A percentile compares a stretch with the other conserved stretches of the same genome.
Evolutionary conservation across 1,140 invertebrate species (phyloP).

Genomic region (Zaprionus lachaisei): DNA sequence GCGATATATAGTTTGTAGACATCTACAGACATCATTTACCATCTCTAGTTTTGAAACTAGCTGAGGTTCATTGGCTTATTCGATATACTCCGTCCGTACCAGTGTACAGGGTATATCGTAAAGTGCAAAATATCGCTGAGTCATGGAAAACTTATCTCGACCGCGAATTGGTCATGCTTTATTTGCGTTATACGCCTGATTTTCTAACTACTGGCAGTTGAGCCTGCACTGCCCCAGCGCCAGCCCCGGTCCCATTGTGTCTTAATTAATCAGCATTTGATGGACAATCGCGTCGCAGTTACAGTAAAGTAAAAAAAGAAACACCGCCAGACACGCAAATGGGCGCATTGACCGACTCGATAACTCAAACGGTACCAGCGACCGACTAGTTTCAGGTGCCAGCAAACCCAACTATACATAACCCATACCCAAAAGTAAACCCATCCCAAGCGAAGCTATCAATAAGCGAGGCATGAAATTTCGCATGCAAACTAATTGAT

Average conservation of each 20-base stretch:
- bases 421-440: not conserved
- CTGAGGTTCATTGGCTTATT: not conserved
- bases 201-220: not conserved
- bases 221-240: not conserved
- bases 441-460: constrained; percentile 3
- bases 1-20: no score
- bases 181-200: constrained; percentile 13
- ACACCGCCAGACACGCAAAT: constrained; percentile 33
- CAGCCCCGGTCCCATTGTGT: not conserved
- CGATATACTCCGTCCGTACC: not conserved
- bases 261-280: constrained; percentile 25
- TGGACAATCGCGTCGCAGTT: constrained; percentile 19
- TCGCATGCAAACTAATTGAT: constrained; percentile 35
- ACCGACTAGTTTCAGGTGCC: constrained; percentile 5
- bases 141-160: constrained; percentile 9
- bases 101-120: not conserved
- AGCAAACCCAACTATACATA: not conserved
- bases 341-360: constrained; percentile 28
- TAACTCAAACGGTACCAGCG: not conserved
- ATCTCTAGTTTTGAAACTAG: not conserved
- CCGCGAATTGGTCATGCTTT: constrained; percentile 18
- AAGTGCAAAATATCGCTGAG: constrained; percentile 13
- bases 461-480: constrained; percentile 33
- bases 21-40: not conserved
- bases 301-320: constrained; percentile 6